A percentile compares a stretch with the other conserved stretches of the same genome.
phyloP scores from a whole-genome alignment of 1,140 invertebrate genomes.

The Drosophila sucinea region DNA sequence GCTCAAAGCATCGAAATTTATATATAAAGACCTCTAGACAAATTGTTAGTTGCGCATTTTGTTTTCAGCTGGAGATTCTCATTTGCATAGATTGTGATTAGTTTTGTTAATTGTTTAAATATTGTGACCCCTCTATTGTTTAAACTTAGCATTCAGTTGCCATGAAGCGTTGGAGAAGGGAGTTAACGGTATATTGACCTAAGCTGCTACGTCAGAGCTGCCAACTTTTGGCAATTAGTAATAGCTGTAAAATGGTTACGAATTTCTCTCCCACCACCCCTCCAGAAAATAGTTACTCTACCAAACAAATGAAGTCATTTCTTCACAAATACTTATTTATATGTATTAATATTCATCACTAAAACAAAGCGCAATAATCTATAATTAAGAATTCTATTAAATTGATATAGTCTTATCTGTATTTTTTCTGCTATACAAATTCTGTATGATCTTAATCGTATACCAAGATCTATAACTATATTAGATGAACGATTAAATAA shows the following conservation, averaged over 20 bases:
- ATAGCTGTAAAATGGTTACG: background rate
- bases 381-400: background rate
- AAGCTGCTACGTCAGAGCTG: too few relatives aligned
- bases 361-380: background rate
- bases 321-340: too few relatives aligned
- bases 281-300: background rate
- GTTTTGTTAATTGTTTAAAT: constrained; percentile 46
- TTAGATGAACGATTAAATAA: background rate
- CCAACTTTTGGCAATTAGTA: background rate
- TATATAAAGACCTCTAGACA: constrained; percentile 55
- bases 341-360: too few relatives aligned
- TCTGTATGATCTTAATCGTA: background rate
- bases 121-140: constrained; percentile 17
- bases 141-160: background rate
- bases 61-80: constrained; percentile 43
- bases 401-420: background rate
- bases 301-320: background rate
- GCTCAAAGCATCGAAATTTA: constrained; percentile 45
- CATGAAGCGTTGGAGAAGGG: background rate
- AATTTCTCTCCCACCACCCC: background rate
- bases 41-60: constrained; percentile 64
- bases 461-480: background rate
- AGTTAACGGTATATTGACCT: constrained; percentile 30
- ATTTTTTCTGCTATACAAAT: background rate
- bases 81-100: constrained; percentile 65